Percentiles rank a stretch among this genome's conserved stretches.
These are phyloP conservation scores for Enoplosus armatus DNA, from an alignment of 2,797 vertebrate species.

Conservation along the genomic window DNA sequence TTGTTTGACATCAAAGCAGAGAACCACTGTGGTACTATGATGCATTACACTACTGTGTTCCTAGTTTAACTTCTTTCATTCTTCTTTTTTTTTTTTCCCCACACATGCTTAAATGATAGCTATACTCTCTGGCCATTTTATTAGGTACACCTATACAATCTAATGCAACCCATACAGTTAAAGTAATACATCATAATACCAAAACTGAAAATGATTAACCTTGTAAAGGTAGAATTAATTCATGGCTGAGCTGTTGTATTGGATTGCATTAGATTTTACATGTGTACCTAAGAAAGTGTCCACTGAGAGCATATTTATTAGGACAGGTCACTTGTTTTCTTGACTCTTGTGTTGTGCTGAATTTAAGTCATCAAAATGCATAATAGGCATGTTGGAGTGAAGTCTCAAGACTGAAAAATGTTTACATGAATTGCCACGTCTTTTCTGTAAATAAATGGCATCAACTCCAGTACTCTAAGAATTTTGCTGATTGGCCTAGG, in stretches of 20 bases:
- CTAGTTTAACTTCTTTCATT: not conserved
- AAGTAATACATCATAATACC: too few relatives aligned
- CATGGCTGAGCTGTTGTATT: too few relatives aligned
- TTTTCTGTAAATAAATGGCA: conserved; percentile 8
- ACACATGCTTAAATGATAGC: not conserved
- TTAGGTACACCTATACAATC: not conserved
- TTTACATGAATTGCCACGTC: not conserved
- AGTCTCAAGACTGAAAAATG: not conserved
- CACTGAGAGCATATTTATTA: not conserved
- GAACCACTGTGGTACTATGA: not conserved
- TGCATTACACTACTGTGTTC: not conserved
- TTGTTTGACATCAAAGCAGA: conserved; percentile 19
- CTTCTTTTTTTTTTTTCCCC: not conserved
- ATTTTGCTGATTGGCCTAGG: not conserved
- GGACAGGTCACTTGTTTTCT: not conserved
- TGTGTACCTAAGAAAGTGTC: not conserved
- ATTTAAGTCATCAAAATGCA: not conserved
- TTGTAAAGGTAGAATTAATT: too few relatives aligned
- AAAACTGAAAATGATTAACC: too few relatives aligned
- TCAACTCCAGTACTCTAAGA: not conserved
- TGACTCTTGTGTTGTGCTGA: too few relatives aligned
- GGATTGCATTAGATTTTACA: too few relatives aligned
- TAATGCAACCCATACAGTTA: not conserved
- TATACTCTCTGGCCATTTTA: not conserved
- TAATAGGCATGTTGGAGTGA: not conserved